Evolutionary conservation across 2,888 invertebrate genomes (phyloP).

Genomic region (Ecdyonurus torrentis): DNA sequence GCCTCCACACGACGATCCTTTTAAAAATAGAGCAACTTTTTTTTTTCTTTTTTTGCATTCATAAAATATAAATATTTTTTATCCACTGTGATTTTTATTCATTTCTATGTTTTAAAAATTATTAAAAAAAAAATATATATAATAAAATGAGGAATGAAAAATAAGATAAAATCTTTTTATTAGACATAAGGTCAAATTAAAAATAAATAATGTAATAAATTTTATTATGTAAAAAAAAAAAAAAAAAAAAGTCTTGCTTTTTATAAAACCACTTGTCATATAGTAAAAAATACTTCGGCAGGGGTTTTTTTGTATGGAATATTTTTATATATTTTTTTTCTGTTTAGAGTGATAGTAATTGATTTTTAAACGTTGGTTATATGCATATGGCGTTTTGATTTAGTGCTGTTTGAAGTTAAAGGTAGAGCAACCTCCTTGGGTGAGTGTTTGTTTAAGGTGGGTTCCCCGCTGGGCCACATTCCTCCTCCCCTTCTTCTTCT

Average conservation of each 20-base stretch:
- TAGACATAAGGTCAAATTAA: neutral
- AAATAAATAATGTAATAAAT: neutral
- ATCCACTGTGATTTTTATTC: neutral
- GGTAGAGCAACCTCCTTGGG: constrained; percentile 1
- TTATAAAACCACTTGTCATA: neutral
- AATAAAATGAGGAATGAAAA: neutral
- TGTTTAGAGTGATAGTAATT: neutral
- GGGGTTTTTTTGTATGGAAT: neutral
- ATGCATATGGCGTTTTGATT: neutral
- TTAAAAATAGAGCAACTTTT: too few relatives aligned
- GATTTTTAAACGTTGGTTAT: constrained; percentile 1
- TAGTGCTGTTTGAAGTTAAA: neutral
- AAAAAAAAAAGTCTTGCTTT: too few relatives aligned
- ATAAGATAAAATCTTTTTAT: neutral
- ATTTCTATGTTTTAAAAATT: neutral
- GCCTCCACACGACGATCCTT: too few relatives aligned
- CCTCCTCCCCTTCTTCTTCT: neutral
- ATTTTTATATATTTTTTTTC: neutral
- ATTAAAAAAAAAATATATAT: neutral
- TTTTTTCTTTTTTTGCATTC: too few relatives aligned
- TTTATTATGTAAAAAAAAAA: neutral
- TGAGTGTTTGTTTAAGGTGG: constrained; percentile 1
- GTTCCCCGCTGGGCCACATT: neutral
- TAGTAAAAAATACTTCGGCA: too few relatives aligned
- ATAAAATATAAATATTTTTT: neutral